Conservation (phyloP, 2,888 invertebrate genomes). For the Amblyjoppa proteus region DNA sequence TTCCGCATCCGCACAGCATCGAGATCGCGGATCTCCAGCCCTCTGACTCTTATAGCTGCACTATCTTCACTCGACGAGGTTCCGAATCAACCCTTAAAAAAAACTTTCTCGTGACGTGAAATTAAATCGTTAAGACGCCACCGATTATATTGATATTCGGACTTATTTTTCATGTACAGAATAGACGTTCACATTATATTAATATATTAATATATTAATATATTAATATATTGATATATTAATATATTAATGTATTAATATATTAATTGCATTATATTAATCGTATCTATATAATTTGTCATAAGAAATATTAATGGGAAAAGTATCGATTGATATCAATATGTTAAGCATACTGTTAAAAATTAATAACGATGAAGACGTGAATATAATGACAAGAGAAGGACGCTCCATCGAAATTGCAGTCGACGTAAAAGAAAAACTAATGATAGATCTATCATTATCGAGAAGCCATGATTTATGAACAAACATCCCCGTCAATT, state of each 20-base stretch:
- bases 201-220: too few relatives aligned
- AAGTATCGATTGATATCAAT: neutral
- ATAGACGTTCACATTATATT: neutral
- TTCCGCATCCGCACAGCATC: constrained; percentile 46
- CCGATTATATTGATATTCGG: neutral
- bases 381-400: neutral
- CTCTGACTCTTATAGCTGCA: neutral
- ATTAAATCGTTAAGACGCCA: neutral
- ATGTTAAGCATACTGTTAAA: neutral
- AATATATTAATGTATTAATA: too few relatives aligned
- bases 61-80: neutral
- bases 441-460: too few relatives aligned
- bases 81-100: neutral
- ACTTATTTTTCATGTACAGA: neutral
- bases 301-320: neutral
- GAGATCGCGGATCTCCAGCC: constrained; percentile 25
- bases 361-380: neutral
- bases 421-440: too few relatives aligned
- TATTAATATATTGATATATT: too few relatives aligned
- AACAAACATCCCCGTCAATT: too few relatives aligned
- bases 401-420: too few relatives aligned
- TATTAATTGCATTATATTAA: too few relatives aligned
- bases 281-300: too few relatives aligned
- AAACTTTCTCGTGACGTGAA: neutral
- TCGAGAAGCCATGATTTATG: neutral